Conservation (phyloP, 2,113 vertebrate genomes). For the Sisor rabdophorus region DNA sequence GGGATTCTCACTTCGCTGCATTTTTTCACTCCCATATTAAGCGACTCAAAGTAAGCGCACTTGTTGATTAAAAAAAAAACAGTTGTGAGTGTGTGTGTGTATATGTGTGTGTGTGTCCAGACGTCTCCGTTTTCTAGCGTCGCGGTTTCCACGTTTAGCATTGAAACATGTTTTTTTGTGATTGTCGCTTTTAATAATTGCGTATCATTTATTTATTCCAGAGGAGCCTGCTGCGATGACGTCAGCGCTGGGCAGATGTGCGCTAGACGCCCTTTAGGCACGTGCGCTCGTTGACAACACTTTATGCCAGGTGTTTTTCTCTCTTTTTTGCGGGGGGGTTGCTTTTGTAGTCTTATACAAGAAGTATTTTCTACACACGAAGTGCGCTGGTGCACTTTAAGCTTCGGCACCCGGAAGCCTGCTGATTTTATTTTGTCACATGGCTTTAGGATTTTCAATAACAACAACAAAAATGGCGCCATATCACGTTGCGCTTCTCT, state of each 20-base stretch:
- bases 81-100: no score
- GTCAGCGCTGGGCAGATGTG: conserved; percentile 62
- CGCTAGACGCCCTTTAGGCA: conserved; percentile 51
- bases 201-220: not conserved
- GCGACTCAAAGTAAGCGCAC: not conserved
- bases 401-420: conserved; percentile 68
- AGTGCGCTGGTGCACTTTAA: conserved; percentile 46
- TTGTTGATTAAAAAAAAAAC: not conserved
- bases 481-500: conserved; percentile 84
- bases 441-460: conserved; percentile 83
- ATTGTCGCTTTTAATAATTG: not conserved
- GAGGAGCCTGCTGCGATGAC: conserved; percentile 56
- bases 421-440: conserved; percentile 75
- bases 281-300: conserved; percentile 29
- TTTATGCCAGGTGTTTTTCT: conserved; percentile 12
- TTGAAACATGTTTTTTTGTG: not conserved
- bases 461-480: conserved; percentile 91
- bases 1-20: not conserved
- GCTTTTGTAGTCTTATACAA: conserved; percentile 5
- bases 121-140: not conserved
- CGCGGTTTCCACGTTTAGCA: not conserved
- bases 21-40: not conserved
- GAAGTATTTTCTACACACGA: conserved; percentile 47
- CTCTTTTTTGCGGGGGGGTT: not conserved
- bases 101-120: not conserved